A percentile compares a stretch with the other conserved stretches of the same genome.
phyloP scores from a whole-genome alignment of 30 jellyfish, hydroid and myxozoan genomes.

The Nemopilema nomurai region DNA sequence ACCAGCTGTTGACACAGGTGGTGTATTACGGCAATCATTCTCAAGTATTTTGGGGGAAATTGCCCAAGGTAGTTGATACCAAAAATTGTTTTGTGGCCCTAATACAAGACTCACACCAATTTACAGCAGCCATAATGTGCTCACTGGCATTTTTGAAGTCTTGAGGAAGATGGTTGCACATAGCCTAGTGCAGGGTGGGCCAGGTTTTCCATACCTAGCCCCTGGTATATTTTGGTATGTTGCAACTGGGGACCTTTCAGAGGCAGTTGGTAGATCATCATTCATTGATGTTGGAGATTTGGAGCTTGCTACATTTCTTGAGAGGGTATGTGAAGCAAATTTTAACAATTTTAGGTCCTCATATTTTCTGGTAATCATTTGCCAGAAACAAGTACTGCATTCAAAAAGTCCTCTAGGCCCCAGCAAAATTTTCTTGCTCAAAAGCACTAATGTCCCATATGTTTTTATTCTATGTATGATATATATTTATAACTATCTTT shows the following conservation, averaged over 20 bases:
- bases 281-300: slow-evolving; percentile 21
- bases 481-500: no score
- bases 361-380: neutral
- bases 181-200: slow-evolving; percentile 28
- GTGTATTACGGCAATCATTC: no score
- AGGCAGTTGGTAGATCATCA: slow-evolving; percentile 23
- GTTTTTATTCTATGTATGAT: no score
- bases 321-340: no score
- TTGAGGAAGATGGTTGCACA: slow-evolving; percentile 13
- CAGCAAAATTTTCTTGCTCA: no score
- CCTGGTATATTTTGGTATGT: slow-evolving; percentile 26
- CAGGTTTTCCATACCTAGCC: slow-evolving; percentile 25
- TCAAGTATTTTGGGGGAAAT: no score
- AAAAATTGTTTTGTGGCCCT: slow-evolving; percentile 24
- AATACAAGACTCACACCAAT: slow-evolving; percentile 19
- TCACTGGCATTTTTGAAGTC: slow-evolving; percentile 17
- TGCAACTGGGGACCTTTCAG: slow-evolving; percentile 9
- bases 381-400: neutral
- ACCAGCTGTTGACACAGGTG: no score
- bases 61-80: no score
- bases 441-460: no score
- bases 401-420: no score
- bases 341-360: no score
- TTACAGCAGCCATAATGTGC: slow-evolving; percentile 11
- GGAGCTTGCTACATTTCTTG: no score